Base-by-base conservation (phyloP, 2,888 invertebrate genomes). In the Lissocephala sabroskyi region DNA sequence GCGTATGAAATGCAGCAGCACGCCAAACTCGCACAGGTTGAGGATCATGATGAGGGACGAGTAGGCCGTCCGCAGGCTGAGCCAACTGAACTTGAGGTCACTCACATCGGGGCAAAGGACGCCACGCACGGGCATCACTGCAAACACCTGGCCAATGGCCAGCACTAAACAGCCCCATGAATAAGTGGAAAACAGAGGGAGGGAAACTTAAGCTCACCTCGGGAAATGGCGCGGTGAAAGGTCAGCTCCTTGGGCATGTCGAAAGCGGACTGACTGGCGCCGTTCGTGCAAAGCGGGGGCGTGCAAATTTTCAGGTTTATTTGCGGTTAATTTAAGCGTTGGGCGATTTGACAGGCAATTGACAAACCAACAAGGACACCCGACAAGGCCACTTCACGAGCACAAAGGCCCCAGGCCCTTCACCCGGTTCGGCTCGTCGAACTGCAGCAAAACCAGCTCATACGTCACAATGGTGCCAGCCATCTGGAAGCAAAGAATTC, bases 381-480 rank as follows among this genome's bases (percentile, higher is more conserved):
- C 2, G 35, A 35, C 7, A 16, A 3, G 46, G 13, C 2, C 14
- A 37, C 17, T 29, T 67, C 58, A 81, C 41, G 56, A 62, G 42
- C 84, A 84, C 56, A 82, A 52, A 28, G 79, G 73, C 33, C 62
- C 53, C 41, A 84, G 57, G 17, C 82, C 83, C 41, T 76, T 74
- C 19, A 62, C 56, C 13, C 82, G 79, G 62, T 74, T 79, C 26
- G 81, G 78, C 57, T 81, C 83, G 56, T 83, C 87, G 61, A 89
- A 89, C 78, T 90, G 89, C 56, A 90, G 78, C 43, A 90, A 81
- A n/a, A 90, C 89, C 32, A 91, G 84, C 75, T 90, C 90, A 61
- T 90, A 90, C 40, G 90, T 90, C 3, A 90, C 85, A 48, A 90
- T 87, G 9, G 88, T 88, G 30, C 89, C 89, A 28, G 88, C 89